phyloP scores from a whole-genome alignment of 2,113 vertebrate species.

The Sula dactylatra region DNA sequence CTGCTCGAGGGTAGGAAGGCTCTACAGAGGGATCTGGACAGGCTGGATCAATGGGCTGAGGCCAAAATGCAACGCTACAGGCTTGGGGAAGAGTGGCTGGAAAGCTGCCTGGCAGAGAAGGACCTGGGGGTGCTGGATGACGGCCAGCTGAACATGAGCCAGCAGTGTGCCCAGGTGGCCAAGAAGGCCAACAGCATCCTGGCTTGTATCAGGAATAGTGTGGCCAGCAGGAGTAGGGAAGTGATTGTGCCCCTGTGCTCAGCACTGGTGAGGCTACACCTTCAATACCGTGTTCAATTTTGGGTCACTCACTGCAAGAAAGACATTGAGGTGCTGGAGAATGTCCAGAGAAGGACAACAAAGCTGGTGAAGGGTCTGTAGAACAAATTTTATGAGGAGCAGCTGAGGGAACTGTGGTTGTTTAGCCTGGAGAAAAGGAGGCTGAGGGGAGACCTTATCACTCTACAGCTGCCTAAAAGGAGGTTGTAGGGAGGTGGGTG shows the following conservation, averaged over 20 bases:
- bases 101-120: neutral
- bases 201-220: neutral
- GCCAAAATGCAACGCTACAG: fast-evolving
- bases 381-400: neutral
- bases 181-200: neutral
- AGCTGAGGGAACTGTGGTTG: no score
- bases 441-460: no score
- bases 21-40: neutral
- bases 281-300: neutral
- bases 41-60: neutral
- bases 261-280: neutral
- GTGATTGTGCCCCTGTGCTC: neutral
- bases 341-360: neutral
- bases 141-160: neutral
- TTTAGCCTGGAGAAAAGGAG: no score
- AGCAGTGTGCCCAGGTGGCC: neutral
- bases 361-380: neutral
- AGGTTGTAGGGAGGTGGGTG: neutral
- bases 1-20: neutral
- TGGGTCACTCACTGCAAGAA: neutral
- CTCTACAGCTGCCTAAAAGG: neutral
- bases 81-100: neutral
- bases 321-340: neutral
- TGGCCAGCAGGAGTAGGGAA: neutral
- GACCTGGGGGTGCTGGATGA: neutral